phyloP scores from a whole-genome alignment of 64 coral and sea anemone genomes.

The Montipora foliosa region DNA sequence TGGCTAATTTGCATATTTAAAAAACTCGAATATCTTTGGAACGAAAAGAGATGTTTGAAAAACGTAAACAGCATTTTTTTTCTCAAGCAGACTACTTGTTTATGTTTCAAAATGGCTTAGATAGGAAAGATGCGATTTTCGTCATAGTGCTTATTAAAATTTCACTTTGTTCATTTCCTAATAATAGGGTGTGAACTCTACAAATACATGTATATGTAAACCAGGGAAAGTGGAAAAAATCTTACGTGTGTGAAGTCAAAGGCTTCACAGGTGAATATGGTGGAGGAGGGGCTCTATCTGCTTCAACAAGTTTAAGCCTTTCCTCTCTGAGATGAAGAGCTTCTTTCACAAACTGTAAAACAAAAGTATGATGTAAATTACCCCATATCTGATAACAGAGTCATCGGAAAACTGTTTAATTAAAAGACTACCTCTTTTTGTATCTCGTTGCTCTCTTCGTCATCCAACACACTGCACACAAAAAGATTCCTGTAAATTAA shows the following conservation, averaged over 20 bases:
- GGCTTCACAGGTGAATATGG: constrained; percentile 85
- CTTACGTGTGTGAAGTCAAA: constrained; percentile 85
- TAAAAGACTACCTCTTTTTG: constrained; percentile 13
- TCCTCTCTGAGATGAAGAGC: constrained; percentile 80
- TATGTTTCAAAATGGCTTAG: too few relatives aligned
- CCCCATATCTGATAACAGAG: too few relatives aligned
- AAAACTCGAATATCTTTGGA: too few relatives aligned
- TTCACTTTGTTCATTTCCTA: not conserved
- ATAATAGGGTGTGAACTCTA: not conserved
- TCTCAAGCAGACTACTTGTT: too few relatives aligned
- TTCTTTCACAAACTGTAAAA: constrained; percentile 83
- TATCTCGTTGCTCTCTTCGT: constrained; percentile 4
- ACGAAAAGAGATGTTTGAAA: too few relatives aligned
- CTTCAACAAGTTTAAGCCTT: constrained; percentile 73
- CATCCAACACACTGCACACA: not conserved
- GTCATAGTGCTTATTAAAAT: too few relatives aligned
- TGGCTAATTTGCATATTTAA: too few relatives aligned
- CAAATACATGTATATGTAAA: not conserved
- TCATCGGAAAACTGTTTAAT: not conserved
- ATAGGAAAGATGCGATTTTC: too few relatives aligned
- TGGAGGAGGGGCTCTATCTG: constrained; percentile 68
- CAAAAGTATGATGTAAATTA: not conserved
- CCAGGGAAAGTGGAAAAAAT: not conserved
- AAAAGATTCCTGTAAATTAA: constrained; percentile 2
- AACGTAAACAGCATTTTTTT: too few relatives aligned